These are phyloP conservation scores for Pyrocoelia pectoralis DNA, from an alignment of 2,888 invertebrate species.

Conservation along the genomic window DNA sequence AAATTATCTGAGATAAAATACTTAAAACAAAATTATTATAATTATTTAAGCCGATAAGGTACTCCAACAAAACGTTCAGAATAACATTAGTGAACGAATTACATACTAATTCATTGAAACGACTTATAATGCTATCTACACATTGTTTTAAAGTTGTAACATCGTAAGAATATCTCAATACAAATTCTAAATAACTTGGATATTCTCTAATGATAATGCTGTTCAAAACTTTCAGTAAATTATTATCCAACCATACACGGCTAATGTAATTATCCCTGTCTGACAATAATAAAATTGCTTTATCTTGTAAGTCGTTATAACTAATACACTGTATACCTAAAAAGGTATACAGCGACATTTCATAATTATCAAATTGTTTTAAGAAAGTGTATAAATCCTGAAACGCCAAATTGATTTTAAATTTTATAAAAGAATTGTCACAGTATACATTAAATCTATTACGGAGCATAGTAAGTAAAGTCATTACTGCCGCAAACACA, in stretches of 20 bases:
- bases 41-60: constrained; percentile 32
- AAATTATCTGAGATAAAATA: constrained; percentile 14
- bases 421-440: not conserved
- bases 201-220: constrained; percentile 27
- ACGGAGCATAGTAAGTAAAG: constrained; percentile 36
- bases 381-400: constrained; percentile 26
- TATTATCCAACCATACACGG: constrained; percentile 44
- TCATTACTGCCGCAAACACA: constrained; percentile 41
- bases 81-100: not conserved
- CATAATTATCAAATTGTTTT: constrained; percentile 20
- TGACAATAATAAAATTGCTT: constrained; percentile 15
- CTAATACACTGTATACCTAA: constrained; percentile 40
- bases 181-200: constrained; percentile 30
- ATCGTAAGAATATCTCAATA: constrained; percentile 24
- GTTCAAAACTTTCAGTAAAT: constrained; percentile 40
- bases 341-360: constrained; percentile 39
- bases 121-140: not conserved
- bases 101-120: constrained; percentile 12
- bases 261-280: constrained; percentile 25
- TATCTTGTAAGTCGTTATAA: constrained; percentile 24
- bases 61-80: constrained; percentile 38
- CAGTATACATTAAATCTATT: constrained; percentile 15
- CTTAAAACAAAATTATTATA: constrained; percentile 8
- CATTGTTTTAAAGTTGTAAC: constrained; percentile 31
- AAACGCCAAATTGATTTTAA: constrained; percentile 25